Conservation (phyloP, 1,140 invertebrate species). For the Physella acuta region DNA sequence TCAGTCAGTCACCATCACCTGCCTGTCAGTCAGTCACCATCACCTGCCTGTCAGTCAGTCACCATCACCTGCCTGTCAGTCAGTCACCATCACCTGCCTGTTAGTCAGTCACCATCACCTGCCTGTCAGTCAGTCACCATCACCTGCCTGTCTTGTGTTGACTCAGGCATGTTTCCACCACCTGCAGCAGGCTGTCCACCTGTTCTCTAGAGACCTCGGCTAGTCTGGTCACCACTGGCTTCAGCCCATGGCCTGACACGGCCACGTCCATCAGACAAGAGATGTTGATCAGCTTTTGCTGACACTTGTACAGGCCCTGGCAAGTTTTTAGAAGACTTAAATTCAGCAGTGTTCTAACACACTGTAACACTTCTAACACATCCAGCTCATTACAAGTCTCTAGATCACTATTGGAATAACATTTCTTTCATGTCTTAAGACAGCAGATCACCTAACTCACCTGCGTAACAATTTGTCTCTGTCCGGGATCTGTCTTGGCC, state of each 20-base stretch:
- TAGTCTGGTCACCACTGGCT: conserved; percentile 8
- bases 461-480: conserved; percentile 18
- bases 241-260: neutral
- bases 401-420: neutral
- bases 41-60: no score
- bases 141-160: no score
- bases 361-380: neutral
- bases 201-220: no score
- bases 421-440: neutral
- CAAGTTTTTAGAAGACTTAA: neutral
- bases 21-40: no score
- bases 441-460: neutral
- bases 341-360: neutral
- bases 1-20: no score
- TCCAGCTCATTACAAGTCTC: no score
- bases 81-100: no score
- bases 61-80: no score
- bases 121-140: no score
- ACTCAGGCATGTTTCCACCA: no score
- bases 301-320: conserved; percentile 7
- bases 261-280: conserved; percentile 15
- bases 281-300: conserved; percentile 14
- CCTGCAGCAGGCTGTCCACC: no score
- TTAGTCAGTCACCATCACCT: no score
- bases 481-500: conserved; percentile 13